A percentile compares a stretch with the other conserved stretches of the same genome.
Evolutionary conservation across 2,113 vertebrate genomes (phyloP).

Genomic region (Cyphomyrus discorhynchus): DNA sequence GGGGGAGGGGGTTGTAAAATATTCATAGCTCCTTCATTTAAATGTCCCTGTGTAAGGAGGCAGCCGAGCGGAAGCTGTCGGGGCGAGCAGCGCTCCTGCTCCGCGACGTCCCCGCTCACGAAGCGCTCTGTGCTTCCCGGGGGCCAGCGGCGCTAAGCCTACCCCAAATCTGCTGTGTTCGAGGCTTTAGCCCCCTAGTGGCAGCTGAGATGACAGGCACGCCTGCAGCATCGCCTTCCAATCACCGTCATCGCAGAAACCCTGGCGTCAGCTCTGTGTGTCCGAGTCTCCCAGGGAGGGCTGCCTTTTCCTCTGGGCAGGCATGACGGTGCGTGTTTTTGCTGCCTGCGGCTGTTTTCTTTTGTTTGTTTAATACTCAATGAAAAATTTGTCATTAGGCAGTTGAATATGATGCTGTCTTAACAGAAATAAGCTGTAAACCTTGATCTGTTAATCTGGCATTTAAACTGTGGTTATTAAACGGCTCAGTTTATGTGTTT

Average conservation of each 20-base stretch:
- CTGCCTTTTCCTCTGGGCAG: not conserved
- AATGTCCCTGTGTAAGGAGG: constrained; percentile 53
- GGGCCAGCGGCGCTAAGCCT: not conserved
- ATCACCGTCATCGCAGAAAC: not conserved
- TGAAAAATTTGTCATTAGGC: not conserved
- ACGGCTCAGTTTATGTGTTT: not conserved
- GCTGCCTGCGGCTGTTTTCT: not conserved
- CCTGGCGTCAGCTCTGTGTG: not conserved
- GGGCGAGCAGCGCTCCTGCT: constrained; percentile 54
- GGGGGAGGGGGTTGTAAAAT: constrained; percentile 55
- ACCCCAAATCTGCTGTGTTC: not conserved
- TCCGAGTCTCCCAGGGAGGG: not conserved
- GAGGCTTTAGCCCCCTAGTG: not conserved
- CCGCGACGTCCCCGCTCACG: constrained; percentile 60
- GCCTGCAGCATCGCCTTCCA: not conserved
- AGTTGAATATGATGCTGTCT: not conserved
- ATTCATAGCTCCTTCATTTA: constrained; percentile 68
- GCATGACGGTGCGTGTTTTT: not conserved
- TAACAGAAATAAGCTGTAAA: not conserved
- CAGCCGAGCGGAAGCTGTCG: constrained; percentile 55
- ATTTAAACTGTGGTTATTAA: not conserved
- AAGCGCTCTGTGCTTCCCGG: constrained; percentile 15
- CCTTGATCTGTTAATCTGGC: not conserved
- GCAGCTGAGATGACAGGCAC: not conserved
- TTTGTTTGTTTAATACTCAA: not conserved